A percentile compares a stretch with the other conserved stretches of the same genome.
These are phyloP conservation scores for Steinernema carpocapsae DNA, from an alignment of 2,888 invertebrate genomes.

Conservation along the genomic window DNA sequence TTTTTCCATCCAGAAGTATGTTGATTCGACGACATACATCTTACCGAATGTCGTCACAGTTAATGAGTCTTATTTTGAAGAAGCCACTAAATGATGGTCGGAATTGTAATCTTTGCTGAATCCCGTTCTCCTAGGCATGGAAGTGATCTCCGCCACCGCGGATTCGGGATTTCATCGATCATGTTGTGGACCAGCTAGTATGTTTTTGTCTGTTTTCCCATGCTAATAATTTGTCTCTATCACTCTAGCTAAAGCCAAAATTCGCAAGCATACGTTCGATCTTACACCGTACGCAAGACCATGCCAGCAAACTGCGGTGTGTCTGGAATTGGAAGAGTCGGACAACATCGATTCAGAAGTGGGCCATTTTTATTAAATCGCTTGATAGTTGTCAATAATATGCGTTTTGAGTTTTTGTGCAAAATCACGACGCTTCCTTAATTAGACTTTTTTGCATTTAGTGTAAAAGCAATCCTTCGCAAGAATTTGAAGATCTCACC, in stretches of 20 bases:
- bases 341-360: neutral
- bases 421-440: no score
- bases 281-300: constrained; percentile 13
- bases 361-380: no score
- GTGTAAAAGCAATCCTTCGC: neutral
- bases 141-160: constrained; percentile 21
- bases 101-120: neutral
- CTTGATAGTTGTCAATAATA: no score
- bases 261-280: constrained; percentile 16
- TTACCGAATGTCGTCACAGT: neutral
- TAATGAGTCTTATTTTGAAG: neutral
- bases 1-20: neutral
- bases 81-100: neutral
- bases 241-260: constrained; percentile 17
- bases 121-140: constrained; percentile 18
- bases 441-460: neutral
- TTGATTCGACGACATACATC: neutral
- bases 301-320: neutral
- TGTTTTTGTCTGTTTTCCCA: neutral
- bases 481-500: constrained; percentile 26
- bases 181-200: constrained; percentile 32
- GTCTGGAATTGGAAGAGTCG: neutral
- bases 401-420: neutral
- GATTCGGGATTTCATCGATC: constrained; percentile 30
- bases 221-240: neutral